These are phyloP conservation scores for Podotricha telesiphe DNA, from an alignment of 2,888 invertebrate genomes.

Conservation along the genomic window DNA sequence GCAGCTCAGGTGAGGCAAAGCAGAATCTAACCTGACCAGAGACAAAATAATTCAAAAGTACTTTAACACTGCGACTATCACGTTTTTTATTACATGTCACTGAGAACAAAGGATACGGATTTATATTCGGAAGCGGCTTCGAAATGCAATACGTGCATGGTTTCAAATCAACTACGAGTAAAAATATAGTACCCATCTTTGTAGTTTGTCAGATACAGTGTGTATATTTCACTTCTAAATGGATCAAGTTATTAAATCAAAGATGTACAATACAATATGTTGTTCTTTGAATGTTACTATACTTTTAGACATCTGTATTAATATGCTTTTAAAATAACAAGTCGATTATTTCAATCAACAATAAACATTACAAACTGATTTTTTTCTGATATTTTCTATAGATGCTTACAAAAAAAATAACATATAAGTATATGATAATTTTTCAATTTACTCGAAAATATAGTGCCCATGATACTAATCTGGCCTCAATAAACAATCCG, in stretches of 20 bases:
- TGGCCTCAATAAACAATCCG: neutral
- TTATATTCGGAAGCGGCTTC: slow-evolving; percentile 58
- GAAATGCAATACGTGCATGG: slow-evolving; percentile 58
- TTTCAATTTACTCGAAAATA: neutral
- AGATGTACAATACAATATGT: neutral
- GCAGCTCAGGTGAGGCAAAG: slow-evolving; percentile 86
- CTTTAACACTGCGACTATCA: slow-evolving; percentile 44
- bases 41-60: slow-evolving; percentile 21
- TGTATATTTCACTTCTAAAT: slow-evolving; percentile 8
- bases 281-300: neutral
- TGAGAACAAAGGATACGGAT: slow-evolving; percentile 54
- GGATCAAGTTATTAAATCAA: neutral
- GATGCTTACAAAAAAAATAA: no score
- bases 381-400: no score
- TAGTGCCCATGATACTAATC: neutral
- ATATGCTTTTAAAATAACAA: neutral
- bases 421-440: neutral
- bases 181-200: slow-evolving; percentile 42
- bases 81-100: slow-evolving; percentile 56
- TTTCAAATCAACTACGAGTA: slow-evolving; percentile 64
- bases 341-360: neutral
- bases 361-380: neutral
- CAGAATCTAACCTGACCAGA: slow-evolving; percentile 2
- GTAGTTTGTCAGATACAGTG: neutral
- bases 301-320: neutral